Base-by-base conservation (phyloP, 2,797 vertebrate genomes). In the Esox masquinongy region DNA sequence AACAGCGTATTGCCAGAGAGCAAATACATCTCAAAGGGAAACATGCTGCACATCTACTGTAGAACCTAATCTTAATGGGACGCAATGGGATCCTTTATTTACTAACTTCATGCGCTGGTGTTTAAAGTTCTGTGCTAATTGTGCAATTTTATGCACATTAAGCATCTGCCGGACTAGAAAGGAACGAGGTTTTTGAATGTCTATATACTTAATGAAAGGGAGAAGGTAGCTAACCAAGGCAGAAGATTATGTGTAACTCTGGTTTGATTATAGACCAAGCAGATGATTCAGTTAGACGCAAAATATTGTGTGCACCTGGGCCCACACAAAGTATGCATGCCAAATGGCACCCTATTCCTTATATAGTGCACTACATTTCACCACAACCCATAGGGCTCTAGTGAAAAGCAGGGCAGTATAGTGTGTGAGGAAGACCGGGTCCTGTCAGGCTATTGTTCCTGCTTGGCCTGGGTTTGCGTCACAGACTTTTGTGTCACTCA, bases 11-110 rank as follows among this genome's bases (percentile, higher is more conserved):
- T 49, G 68, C 49, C 39, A 70, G 68, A 50, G 26, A 49, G 22
- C 39, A 70, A 43, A 70, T 50, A 47, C 26, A 70, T 47, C 68
- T 70, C 63, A 64, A 39, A 22, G 36, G 22, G 43, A 70, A 39
- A 70, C 43, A 70, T 50, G 49, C 68, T 70, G 43, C 43, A 22
- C 7, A 70, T 24, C 43, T 26, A 15, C 68, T 51, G 31, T 70
- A 26, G 50, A 70, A 16, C 68, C 26, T 36, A 5, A 50, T 70
- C 19, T 19, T 50, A 51, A 70, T 29, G 26, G n/a, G 8, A 1
- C 19, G 6, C 53, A 22, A 22, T 3, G 43, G 24, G 69, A 49
- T 47, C 24, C 69, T 26, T 70, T 70, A 47, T 70, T 26, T 64
- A 64, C 63, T 29, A 64, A 64, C 63, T 31, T 26, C 29, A 17